Percentiles rank a stretch among this genome's conserved stretches.
These are phyloP conservation scores for Mesorhabditis belari DNA, from an alignment of 2,888 invertebrate species.

Conservation along the genomic window DNA sequence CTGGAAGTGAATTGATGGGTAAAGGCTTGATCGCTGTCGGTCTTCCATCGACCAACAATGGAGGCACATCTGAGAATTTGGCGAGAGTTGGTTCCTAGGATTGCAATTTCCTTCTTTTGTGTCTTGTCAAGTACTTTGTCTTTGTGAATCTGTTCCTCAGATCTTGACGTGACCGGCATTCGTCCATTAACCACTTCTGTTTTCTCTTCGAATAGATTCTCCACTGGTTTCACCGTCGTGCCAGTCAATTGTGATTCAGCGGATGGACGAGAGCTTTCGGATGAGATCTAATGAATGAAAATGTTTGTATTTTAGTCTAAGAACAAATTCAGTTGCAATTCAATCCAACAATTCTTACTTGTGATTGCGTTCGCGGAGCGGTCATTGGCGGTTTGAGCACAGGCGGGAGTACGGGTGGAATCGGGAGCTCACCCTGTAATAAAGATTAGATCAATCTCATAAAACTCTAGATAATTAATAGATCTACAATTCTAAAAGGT, in stretches of 20 bases:
- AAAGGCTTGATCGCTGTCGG: slow-evolving; percentile 38
- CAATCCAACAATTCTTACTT: background rate
- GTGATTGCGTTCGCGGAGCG: slow-evolving; percentile 10
- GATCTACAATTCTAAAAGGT: background rate
- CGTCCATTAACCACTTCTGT: background rate
- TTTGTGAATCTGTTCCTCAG: no score
- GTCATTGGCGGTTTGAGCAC: slow-evolving; percentile 22
- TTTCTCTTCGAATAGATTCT: background rate
- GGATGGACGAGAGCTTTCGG: background rate
- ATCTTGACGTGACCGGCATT: background rate
- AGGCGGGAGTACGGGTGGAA: slow-evolving; percentile 38
- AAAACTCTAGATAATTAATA: background rate
- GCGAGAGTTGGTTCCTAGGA: slow-evolving; percentile 17
- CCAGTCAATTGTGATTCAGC: background rate
- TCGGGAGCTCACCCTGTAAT: slow-evolving; percentile 29
- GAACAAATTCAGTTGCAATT: background rate
- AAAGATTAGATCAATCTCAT: background rate
- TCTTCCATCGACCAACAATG: slow-evolving; percentile 43
- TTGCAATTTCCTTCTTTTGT: slow-evolving; percentile 3
- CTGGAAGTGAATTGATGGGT: background rate
- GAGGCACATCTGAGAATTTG: slow-evolving; percentile 49
- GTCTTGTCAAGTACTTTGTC: background rate
- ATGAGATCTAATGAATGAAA: background rate
- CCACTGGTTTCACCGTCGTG: background rate
- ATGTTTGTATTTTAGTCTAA: no score